Evolutionary conservation across 2,888 invertebrate species (phyloP), one percentile per base, ranked within the genome.

Genomic region (Cheilosia vernalis): DNA sequence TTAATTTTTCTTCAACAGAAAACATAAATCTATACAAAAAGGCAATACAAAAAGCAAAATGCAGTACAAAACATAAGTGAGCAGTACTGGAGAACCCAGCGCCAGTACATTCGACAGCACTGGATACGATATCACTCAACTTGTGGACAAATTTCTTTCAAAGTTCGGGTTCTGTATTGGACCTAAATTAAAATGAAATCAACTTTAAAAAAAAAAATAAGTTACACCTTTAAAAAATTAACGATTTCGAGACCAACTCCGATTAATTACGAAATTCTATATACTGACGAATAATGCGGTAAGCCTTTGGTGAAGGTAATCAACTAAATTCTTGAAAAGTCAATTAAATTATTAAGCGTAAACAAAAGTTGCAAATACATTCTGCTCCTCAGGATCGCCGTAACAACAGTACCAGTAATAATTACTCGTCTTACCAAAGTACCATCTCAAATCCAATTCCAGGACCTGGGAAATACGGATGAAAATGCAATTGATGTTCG

Each of bases 401-500:
- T 55, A 30, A 24, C 19, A 30, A 42, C 30, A 30, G 27, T 15
- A n/a, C 19, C 55, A 55, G 6, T 27, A 27, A 27, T 27, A 6
- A 55, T 67, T 67, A 55, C 55, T 42, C 13, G 17, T 17, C 15
- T 3, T 4, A 53, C 19, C 24, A 30, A 72, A 61, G n/a, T 53
- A 24, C 9, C 53, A 72, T 42, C 51, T 21, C 17, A 10, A 72
- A 44, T 44, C 17, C 30, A 53, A 61, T 42, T 67, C 53, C 17
- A 44, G 40, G 13, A n/a, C 27, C 33, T 9, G 21, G n/a, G 44
- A 33, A 47, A 33, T 53, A 7, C 24, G 42, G 13, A 17, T 17
- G 53, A 27, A 33, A 47, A 33, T 17, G 63, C 55, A 64, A 74
- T 74, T 66, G 47, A 51, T 66, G 66, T 40, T 13, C 24, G 19